Conservation (phyloP, 2,888 invertebrate genomes). For the Philereme vetulata region DNA sequence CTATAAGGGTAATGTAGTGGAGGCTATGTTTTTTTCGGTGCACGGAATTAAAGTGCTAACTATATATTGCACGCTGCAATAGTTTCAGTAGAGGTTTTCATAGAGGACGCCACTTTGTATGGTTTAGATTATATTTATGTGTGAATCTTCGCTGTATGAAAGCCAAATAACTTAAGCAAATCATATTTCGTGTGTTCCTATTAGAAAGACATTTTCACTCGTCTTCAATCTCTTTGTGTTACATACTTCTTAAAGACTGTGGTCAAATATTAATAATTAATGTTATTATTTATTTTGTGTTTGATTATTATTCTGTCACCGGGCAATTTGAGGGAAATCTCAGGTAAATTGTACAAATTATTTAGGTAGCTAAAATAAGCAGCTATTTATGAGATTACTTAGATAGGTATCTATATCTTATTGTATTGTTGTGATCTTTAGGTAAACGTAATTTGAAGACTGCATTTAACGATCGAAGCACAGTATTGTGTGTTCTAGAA, state of each 20-base stretch:
- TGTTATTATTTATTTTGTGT: slow-evolving; percentile 76
- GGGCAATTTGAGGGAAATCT: slow-evolving; percentile 63
- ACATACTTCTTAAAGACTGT: slow-evolving; percentile 76
- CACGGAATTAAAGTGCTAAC: slow-evolving; percentile 52
- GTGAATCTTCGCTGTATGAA: slow-evolving; percentile 54
- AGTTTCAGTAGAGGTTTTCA: slow-evolving; percentile 49
- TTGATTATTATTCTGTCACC: slow-evolving; percentile 69
- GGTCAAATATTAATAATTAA: slow-evolving; percentile 77
- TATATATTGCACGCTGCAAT: slow-evolving; percentile 16
- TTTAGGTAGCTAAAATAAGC: slow-evolving; percentile 72
- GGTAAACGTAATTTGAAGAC: slow-evolving; percentile 71
- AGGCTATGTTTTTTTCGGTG: slow-evolving; percentile 65
- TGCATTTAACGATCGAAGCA: slow-evolving; percentile 75
- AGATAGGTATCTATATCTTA: slow-evolving; percentile 66
- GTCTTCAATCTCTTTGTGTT: slow-evolving; percentile 62
- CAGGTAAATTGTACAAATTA: slow-evolving; percentile 81
- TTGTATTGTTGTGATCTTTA: slow-evolving; percentile 78
- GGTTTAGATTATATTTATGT: slow-evolving; percentile 46
- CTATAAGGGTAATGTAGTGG: slow-evolving; percentile 67
- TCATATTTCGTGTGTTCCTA: slow-evolving; percentile 73
- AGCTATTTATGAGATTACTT: slow-evolving; percentile 83
- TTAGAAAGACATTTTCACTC: slow-evolving; percentile 71
- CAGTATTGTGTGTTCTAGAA: slow-evolving; percentile 54
- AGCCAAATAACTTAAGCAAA: slow-evolving; percentile 64
- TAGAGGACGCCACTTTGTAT: slow-evolving; percentile 47